Evolutionary conservation across 2,888 invertebrate genomes (phyloP).

Genomic region (Cremastinae sp.): DNA sequence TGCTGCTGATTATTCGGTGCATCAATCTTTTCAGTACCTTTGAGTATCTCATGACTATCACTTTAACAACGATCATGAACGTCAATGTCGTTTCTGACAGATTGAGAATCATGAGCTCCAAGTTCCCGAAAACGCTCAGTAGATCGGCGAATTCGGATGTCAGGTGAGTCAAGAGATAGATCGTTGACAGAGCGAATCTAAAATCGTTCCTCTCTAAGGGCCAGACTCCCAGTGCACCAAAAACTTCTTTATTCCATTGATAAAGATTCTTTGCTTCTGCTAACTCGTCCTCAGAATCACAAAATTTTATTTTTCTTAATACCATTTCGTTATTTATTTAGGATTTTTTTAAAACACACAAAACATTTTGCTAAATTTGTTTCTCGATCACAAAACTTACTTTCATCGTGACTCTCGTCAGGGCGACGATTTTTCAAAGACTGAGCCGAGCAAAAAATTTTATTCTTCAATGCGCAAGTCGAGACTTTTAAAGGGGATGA

Average conservation of each 20-base stretch:
- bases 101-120: constrained; percentile 37
- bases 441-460: too few relatives aligned
- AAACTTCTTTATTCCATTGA: constrained; percentile 45
- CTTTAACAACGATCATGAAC: constrained; percentile 35
- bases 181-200: constrained; percentile 19
- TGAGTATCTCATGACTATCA: constrained; percentile 39
- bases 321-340: too few relatives aligned
- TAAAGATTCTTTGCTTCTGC: constrained; percentile 30
- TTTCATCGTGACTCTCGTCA: too few relatives aligned
- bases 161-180: constrained; percentile 25
- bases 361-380: too few relatives aligned
- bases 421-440: too few relatives aligned
- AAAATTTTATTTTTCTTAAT: neutral
- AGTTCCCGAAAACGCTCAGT: constrained; percentile 25
- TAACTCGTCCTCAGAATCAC: constrained; percentile 16
- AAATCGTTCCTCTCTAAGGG: constrained; percentile 30
- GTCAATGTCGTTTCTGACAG: constrained; percentile 30
- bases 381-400: too few relatives aligned
- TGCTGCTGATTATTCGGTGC: neutral
- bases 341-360: too few relatives aligned
- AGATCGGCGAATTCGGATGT: constrained; percentile 18
- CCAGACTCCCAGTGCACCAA: constrained; percentile 44
- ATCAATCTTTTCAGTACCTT: constrained; percentile 14
- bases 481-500: too few relatives aligned
- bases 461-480: too few relatives aligned